Evolutionary conservation across 92 coral and sea anemone species (phyloP), one percentile per base, ranked within the genome.

Genomic region (Actinostola sp.): DNA sequence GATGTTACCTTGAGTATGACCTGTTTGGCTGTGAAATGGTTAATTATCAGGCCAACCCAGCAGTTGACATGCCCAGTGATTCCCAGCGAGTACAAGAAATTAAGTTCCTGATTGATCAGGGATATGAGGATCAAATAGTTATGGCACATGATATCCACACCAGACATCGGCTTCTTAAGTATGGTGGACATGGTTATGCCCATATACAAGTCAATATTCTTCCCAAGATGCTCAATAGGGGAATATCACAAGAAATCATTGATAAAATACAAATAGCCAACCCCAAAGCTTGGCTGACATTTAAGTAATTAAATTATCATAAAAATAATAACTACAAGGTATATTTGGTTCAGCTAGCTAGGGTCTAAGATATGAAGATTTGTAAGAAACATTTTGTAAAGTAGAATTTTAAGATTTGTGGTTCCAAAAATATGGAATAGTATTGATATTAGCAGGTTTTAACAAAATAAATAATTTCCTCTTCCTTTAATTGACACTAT

Each of bases 71-170:
- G 66, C 82, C 86, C 25, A 83, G 72, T 62, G 98, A 93, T 74
- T 80, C 92, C 8, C 97, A 93, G 79, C 77, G 97, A 61, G 84
- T 93, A 39, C 82, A 78, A 54, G 86, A 86, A 69, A 91, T 93
- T 16, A 79, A 82, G 75, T 82, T 78, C 50, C 72, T 93, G 71
- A 77, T 83, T 29, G 80, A 83, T 19, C 93, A 93, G 65, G 97
- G 98, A 0, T 91, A 87, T 79, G 92, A 67, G 44, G 93, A 93
- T 66, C 81, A 81, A 64, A 55, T 90, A 34, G 77, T 84, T 33
- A 87, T 93, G 50, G 90, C 97, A 11, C 98, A 93, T 65, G 98
- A 93, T 49, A 36, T 93, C 4, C 93, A 93, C 69, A 85, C 97
- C 25, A 68, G 91, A n/a, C 97, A 93, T 70, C 85, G 90, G 35